Conservation (phyloP, 2,888 invertebrate species). For the Melieria crassipennis region DNA sequence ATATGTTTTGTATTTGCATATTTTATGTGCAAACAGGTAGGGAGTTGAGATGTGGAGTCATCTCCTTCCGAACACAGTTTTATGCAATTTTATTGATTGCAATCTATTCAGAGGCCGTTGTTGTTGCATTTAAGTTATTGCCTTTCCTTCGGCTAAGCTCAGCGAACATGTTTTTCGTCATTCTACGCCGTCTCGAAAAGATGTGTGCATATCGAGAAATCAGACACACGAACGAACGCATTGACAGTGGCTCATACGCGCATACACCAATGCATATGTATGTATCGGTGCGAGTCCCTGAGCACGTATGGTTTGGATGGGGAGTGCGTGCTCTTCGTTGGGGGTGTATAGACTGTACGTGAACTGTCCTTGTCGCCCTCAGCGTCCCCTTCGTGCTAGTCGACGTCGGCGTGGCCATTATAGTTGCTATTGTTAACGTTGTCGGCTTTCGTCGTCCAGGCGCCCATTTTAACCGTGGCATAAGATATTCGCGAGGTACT, state of each 20-base stretch:
- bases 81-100: conserved; percentile 3
- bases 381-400: too few species aligned
- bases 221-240: not conserved
- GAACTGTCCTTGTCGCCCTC: conserved; percentile 10
- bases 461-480: conserved; percentile 61
- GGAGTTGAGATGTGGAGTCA: not conserved
- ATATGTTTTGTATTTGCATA: too few species aligned
- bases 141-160: not conserved
- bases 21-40: too few species aligned
- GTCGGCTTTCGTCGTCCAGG: conserved; percentile 47
- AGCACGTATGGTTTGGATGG: too few species aligned
- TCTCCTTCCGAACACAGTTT: not conserved
- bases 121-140: not conserved
- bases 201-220: not conserved
- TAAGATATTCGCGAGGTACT: conserved; percentile 35
- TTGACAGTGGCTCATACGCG: not conserved
- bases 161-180: not conserved
- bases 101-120: not conserved
- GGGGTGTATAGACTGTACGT: not conserved
- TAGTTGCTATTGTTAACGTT: conserved; percentile 23
- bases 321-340: not conserved
- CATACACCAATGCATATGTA: not conserved
- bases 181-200: not conserved
- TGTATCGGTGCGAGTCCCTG: not conserved
- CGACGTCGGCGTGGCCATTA: too few species aligned